Evolutionary conservation across 2,113 vertebrate species (phyloP), one percentile per base, ranked within the genome.

Genomic region (Notothenia coriiceps): DNA sequence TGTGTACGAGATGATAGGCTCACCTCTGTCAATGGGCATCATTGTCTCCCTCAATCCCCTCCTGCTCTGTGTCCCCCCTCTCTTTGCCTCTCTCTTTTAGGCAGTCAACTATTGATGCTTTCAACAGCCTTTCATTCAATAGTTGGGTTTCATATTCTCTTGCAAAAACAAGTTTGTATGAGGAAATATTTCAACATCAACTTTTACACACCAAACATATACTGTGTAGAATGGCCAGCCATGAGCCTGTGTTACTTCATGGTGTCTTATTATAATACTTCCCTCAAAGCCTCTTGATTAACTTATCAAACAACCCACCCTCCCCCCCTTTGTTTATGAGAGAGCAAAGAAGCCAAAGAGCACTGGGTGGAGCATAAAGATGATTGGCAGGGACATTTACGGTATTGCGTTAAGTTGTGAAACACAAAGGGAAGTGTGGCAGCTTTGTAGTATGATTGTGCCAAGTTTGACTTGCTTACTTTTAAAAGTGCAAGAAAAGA

Each of bases 11-110:
- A 77, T 51, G 59, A 74, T 65, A 66, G 60, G 22, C 51, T 82
- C 49, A 77, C 66, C 67, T 77, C 67, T 60, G 12, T 87, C 74
- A 88, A 88, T 86, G 64, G 51, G 64, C 43, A 63, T 74, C 65
- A 44, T 88, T 90, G 67, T 79, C 11, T 35, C 9, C 62, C 13
- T 82, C 77, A 6, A 59, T 72, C 57, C 35, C 47, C 3, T 61
- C 22, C 25, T 73, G 50, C 55, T 72, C 79, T 61, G 46, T 55
- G 15, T n/a, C 22, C 15, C 13, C 25, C 17, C n/a, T 62, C 46
- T 68, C 54, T 66, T 22, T 56, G n/a, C 57, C 47, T 67, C 63
- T n/a, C 49, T 54, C 51, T 43, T 54, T 6, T 35, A 44, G 7
- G 13, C 25, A 5, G n/a, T 68, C 20, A 75, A 33, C 62, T 74